Percentiles rank a stretch among this genome's conserved stretches.
phyloP scores from a whole-genome alignment of 2,888 invertebrate genomes.

The Oasisia sp. region DNA sequence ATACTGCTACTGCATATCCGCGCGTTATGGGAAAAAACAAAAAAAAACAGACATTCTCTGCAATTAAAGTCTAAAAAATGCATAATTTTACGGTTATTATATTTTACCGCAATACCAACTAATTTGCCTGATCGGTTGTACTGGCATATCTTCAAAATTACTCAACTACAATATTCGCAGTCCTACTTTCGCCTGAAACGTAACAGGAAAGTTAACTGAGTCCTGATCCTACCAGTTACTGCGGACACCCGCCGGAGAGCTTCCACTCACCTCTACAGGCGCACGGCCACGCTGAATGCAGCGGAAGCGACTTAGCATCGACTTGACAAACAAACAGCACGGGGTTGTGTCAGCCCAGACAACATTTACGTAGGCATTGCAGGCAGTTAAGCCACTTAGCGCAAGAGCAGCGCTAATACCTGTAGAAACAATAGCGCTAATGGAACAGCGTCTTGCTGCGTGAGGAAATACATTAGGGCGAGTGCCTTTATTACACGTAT shows the following conservation, averaged over 20 bases:
- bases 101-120: no score
- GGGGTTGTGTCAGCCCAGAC: slow-evolving; percentile 2
- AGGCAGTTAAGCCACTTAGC: neutral
- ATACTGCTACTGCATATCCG: no score
- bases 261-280: neutral
- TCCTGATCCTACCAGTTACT: neutral
- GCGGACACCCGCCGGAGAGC: neutral
- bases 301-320: neutral
- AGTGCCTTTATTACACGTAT: neutral
- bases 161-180: no score
- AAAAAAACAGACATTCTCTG: no score
- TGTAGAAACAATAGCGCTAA: neutral
- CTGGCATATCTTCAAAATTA: no score
- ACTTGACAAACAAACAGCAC: neutral
- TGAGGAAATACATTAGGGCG: neutral
- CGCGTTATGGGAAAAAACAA: no score
- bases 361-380: neutral
- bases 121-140: no score
- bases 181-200: neutral
- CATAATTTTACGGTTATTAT: no score
- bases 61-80: no score
- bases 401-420: neutral
- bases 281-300: neutral
- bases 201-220: neutral
- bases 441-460: neutral